Evolutionary conservation across 2,113 vertebrate species (phyloP).

Genomic region (Alces alces): DNA sequence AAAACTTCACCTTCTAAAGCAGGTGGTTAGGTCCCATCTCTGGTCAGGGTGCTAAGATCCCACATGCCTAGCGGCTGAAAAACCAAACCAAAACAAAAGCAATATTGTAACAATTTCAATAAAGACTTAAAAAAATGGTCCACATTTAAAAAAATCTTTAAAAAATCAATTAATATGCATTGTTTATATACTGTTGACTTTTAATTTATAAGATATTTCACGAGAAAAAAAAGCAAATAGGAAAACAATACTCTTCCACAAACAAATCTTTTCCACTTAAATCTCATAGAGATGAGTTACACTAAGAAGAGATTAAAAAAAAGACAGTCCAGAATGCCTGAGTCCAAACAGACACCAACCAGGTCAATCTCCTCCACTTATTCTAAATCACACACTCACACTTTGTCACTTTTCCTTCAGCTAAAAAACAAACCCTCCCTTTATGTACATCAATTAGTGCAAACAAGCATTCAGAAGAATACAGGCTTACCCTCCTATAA

Average conservation of each 20-base stretch:
- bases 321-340: background rate
- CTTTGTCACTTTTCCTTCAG: background rate
- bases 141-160: background rate
- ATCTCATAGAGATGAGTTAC: background rate
- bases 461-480: background rate
- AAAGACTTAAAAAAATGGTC: background rate
- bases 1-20: background rate
- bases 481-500: background rate
- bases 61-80: background rate
- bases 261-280: background rate
- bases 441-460: background rate
- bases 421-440: background rate
- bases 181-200: background rate
- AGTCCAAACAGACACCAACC: background rate
- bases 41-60: background rate
- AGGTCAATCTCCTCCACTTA: background rate
- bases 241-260: background rate
- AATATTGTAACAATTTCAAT: background rate
- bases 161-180: background rate
- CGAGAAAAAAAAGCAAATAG: background rate
- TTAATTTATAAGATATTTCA: conserved; percentile 7
- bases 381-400: background rate
- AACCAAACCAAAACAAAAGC: background rate
- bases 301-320: no score
- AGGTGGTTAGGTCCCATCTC: background rate